A percentile compares a stretch with the other conserved stretches of the same genome.
These are phyloP conservation scores for Cyphomyrus plagiostoma DNA, from an alignment of 2,113 vertebrate genomes.

Conservation along the genomic window DNA sequence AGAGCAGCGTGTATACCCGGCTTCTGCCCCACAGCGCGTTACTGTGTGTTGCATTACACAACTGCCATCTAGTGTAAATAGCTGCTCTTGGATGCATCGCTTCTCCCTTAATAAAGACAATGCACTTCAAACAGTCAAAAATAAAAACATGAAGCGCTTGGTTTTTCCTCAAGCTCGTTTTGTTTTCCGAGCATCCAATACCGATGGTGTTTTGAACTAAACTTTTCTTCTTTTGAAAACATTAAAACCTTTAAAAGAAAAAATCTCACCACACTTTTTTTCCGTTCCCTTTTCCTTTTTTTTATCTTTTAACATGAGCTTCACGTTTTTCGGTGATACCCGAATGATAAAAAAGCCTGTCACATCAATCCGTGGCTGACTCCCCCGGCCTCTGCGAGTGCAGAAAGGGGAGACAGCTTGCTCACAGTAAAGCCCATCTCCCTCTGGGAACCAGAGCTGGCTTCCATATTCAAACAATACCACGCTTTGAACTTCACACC, in stretches of 20 bases:
- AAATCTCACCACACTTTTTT: not conserved
- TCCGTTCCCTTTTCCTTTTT: not conserved
- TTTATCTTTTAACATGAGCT: not conserved
- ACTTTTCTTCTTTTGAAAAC: not conserved
- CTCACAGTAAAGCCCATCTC: constrained; percentile 1
- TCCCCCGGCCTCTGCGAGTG: not conserved
- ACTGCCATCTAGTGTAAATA: constrained; percentile 73
- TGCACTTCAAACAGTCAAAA: not conserved
- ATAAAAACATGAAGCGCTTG: not conserved
- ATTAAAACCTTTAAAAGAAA: not conserved
- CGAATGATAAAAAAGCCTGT: constrained; percentile 1
- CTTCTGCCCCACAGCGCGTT: constrained; percentile 41
- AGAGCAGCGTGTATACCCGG: constrained; percentile 56
- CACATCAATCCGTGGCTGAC: not conserved
- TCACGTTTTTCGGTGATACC: constrained; percentile 1
- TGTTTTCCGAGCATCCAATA: not conserved
- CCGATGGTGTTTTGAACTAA: not conserved
- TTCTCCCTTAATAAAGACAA: not conserved
- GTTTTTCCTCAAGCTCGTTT: not conserved
- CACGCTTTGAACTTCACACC: constrained; percentile 30
- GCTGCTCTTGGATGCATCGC: not conserved
- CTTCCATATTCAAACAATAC: constrained; percentile 14
- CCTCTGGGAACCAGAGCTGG: not conserved
- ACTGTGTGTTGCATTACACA: constrained; percentile 54
- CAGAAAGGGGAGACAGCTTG: not conserved